Percentiles rank a stretch among this genome's conserved stretches.
Evolutionary conservation across 2,888 invertebrate genomes (phyloP).

Genomic region (Machimus atricapillus): DNA sequence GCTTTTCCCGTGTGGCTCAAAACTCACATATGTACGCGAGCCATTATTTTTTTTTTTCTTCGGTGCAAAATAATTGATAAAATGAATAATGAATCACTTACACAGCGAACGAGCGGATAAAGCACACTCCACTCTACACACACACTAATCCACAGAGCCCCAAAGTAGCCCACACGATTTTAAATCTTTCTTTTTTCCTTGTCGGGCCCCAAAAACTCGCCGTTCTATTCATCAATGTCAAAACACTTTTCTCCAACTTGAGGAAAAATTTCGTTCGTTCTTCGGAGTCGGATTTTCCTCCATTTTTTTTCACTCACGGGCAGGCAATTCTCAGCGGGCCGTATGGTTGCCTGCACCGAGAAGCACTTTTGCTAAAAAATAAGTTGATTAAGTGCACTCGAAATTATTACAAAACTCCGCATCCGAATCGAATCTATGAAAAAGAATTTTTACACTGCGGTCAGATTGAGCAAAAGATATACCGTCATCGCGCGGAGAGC

Average conservation of each 20-base stretch:
- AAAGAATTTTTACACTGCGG: conserved; percentile 29
- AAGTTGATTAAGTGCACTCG: background rate
- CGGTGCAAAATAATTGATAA: conserved; percentile 27
- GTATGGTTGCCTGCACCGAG: background rate
- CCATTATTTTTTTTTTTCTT: background rate
- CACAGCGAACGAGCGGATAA: background rate
- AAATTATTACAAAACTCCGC: conserved; percentile 2
- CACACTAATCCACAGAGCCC: background rate
- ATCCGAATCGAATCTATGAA: conserved; percentile 2
- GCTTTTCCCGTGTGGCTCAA: background rate
- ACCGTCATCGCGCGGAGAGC: conserved; percentile 20
- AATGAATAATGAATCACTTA: conserved; percentile 22
- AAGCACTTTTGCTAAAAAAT: background rate
- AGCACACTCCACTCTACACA: background rate
- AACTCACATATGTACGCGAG: background rate
- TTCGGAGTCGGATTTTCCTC: conserved; percentile 6
- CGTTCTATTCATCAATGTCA: conserved; percentile 26
- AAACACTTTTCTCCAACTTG: conserved; percentile 21
- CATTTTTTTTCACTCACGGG: background rate
- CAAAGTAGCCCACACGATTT: background rate
- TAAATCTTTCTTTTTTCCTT: background rate
- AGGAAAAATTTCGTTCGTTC: background rate
- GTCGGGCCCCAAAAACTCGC: background rate
- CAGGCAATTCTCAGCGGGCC: background rate
- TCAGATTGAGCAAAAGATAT: conserved; percentile 31